Evolutionary conservation across 2,797 vertebrate species (phyloP), one percentile per base, ranked within the genome.

Genomic region (Bradypus variegatus): DNA sequence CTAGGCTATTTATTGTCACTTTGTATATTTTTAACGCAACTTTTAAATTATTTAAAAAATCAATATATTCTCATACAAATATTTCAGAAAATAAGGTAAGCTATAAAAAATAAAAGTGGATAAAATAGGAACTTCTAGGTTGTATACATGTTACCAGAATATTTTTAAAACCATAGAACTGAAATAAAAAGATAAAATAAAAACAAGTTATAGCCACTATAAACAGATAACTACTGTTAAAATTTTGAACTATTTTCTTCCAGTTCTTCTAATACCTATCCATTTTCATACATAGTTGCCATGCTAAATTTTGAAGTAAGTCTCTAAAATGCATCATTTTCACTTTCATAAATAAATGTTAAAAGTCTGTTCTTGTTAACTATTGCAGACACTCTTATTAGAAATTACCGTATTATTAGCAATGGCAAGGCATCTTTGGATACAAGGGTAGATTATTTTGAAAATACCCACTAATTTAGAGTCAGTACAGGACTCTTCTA

Each of bases 21-120:
- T 6, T 70, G n/a, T 38, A 45, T 7, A n/a, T 67, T 79, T 92
- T 69, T 36, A 18, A 88, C 75, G 73, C 53, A 48, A 75, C n/a
- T 8, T 58, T 89, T 93, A 79, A 48, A 64, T 86, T 89, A 77
- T 83, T 94, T 86, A 6, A 76, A 86, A 94, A 94, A 65, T 78
- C 16, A 55, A 11, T 69, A 27, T 88, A 27, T 72, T 89, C 19
- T 78, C 38, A 60, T 77, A 76, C 88, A 94, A 67, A 33, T 62
- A 73, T 60, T 86, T 92, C 58, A 58, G 70, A 38, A 93, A 91
- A 82, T 31, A 58, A 55, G 31, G 27, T 77, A 80, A 92, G 53
- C 18, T 29, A 69, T 41, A 72, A 82, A 73, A 25, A 90, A 16
- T 21, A 78, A 75, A 88, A 78, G 21, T 21, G 58, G 21, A 58